Evolutionary conservation across 2,888 invertebrate genomes (phyloP), one percentile per base, ranked within the genome.

Genomic region (Agonopterix subpropinquella): DNA sequence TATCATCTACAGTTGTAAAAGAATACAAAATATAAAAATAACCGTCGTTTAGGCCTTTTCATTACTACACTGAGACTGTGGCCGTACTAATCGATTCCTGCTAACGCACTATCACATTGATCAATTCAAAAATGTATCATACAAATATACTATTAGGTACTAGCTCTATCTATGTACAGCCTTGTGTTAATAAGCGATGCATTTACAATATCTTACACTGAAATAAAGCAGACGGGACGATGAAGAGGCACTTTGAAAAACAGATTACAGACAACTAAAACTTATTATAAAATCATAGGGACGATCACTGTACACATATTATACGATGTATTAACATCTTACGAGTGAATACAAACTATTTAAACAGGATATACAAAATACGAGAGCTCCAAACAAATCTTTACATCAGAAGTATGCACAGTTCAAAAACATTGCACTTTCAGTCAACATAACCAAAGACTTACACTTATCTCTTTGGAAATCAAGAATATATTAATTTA

Each of bases 151-250:
- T 74, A 57, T 61, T 64, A n/a, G n/a, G n/a, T n/a, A 70, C 54
- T 65, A 69, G 64, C 71, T 70, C 28, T 28, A 28, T 28, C 28
- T 74, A 73, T 69, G 70, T 80, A 82, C 75, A 84, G 79, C 75
- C 70, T 77, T 79, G 75, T 80, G 75, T 80, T 69, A 78, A 70
- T 71, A 80, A 79, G 76, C 69, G 56, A 61, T 67, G 67, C 68
- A 83, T 84, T 77, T 83, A 84, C 82, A 84, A 74, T 85, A 86
- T 85, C 70, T 80, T 84, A 86, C 83, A 85, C 52, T 60, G 72
- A 72, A 71, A 73, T 66, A 77, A 28, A 77, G 76, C 78, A 65
- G 77, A 79, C 59, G 71, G 77, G 78, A 80, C 70, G 71, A 72
- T 74, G 75, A 69, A 71, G 78, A 87, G 87, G 87, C 86, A 87